phyloP scores from a whole-genome alignment of 2,888 invertebrate species.

The Phortica okadai region DNA sequence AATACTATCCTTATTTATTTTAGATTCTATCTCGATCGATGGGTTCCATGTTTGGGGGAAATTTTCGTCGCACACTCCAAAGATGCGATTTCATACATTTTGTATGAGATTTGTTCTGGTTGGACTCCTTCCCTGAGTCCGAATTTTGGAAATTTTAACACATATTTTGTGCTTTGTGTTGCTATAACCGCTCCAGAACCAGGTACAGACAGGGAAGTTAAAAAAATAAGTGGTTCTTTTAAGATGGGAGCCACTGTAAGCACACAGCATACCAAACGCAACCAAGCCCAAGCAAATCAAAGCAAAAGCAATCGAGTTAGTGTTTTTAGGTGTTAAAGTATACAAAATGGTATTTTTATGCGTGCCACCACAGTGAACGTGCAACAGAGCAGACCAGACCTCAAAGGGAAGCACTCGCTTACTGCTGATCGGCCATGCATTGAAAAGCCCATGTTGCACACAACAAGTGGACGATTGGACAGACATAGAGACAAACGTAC shows the following conservation, averaged over 20 bases:
- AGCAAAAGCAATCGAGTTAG: neutral
- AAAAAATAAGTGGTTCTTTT: too few relatives aligned
- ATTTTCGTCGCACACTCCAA: too few relatives aligned
- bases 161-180: neutral
- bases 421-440: neutral
- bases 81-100: too few relatives aligned
- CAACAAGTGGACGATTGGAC: neutral
- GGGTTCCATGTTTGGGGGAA: too few relatives aligned
- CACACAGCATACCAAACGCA: neutral
- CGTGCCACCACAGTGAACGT: constrained; percentile 5
- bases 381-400: neutral
- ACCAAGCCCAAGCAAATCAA: neutral
- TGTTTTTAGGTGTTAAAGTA: constrained; percentile 62
- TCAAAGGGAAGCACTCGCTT: neutral
- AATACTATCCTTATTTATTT: too few relatives aligned
- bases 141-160: neutral
- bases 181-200: too few relatives aligned
- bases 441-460: neutral
- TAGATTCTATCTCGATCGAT: neutral
- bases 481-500: neutral
- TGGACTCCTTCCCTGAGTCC: too few relatives aligned
- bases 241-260: too few relatives aligned
- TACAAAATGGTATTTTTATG: constrained; percentile 50
- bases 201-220: too few relatives aligned
- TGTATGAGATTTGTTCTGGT: too few relatives aligned